Evolutionary conservation across 2,797 vertebrate genomes (phyloP).

Genomic region (Xyrichtys novacula): DNA sequence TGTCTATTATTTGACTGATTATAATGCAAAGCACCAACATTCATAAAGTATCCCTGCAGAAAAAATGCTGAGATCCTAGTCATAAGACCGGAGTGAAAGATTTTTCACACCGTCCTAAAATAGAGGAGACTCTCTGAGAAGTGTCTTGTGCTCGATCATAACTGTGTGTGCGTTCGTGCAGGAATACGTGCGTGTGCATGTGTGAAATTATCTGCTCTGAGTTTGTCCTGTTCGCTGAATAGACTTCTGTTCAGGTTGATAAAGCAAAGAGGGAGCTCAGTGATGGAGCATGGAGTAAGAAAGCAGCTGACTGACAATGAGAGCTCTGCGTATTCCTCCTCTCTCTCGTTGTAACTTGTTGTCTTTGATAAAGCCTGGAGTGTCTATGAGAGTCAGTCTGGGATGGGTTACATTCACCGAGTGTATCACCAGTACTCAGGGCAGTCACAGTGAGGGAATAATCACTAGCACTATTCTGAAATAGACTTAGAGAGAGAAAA

Average conservation of each 20-base stretch:
- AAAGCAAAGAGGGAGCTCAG: slow-evolving; percentile 47
- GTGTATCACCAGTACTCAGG: slow-evolving; percentile 31
- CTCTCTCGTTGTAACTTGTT: slow-evolving; percentile 18
- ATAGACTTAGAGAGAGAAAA: slow-evolving; percentile 4
- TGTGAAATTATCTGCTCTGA: slow-evolving; percentile 50
- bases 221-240: slow-evolving; percentile 46
- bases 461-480: slow-evolving; percentile 29
- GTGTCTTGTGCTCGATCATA: slow-evolving; percentile 56
- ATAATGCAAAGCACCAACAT: slow-evolving; percentile 11
- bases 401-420: slow-evolving; percentile 13
- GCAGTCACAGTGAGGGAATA: neutral
- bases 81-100: slow-evolving; percentile 63
- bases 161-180: slow-evolving; percentile 19
- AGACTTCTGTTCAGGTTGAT: slow-evolving; percentile 57
- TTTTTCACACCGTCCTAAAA: slow-evolving; percentile 68
- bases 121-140: slow-evolving; percentile 55
- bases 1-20: too few relatives aligned
- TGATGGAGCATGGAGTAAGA: slow-evolving; percentile 44
- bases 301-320: slow-evolving; percentile 65
- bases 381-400: slow-evolving; percentile 14
- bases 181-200: slow-evolving; percentile 1
- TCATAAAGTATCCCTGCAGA: slow-evolving; percentile 36
- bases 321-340: slow-evolving; percentile 7
- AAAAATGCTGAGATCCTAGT: slow-evolving; percentile 33
- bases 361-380: slow-evolving; percentile 22